Percentiles rank a stretch among this genome's conserved stretches.
Conservation (phyloP, 2,113 vertebrate genomes). For the Phylloscopus whistleri region DNA sequence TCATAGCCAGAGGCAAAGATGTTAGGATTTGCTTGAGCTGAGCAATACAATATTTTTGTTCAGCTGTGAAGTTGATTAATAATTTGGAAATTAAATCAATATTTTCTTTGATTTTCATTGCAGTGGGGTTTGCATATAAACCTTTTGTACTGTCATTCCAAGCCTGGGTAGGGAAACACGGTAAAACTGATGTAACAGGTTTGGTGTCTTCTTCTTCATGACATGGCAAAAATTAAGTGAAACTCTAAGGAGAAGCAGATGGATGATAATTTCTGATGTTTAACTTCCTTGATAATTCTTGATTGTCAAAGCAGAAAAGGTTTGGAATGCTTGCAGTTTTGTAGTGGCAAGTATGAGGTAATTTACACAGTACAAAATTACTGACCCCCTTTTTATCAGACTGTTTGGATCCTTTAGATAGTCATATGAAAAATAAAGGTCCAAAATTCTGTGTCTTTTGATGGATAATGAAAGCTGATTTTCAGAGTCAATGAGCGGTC, state of each 20-base stretch:
- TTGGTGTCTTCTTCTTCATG: not conserved
- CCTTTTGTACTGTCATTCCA: not conserved
- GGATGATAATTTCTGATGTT: not conserved
- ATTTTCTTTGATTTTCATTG: conserved; percentile 59
- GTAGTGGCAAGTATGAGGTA: not conserved
- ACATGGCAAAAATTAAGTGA: not conserved
- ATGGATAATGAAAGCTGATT: not conserved
- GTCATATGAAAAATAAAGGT: not conserved
- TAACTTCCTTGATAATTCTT: not conserved
- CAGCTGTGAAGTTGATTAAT: conserved; percentile 76
- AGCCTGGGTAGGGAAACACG: not conserved
- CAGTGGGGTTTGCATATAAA: not conserved
- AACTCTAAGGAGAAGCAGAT: not conserved
- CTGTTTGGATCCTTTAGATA: not conserved
- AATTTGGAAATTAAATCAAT: conserved; percentile 82
- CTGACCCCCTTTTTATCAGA: not conserved
- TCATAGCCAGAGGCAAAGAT: conserved; percentile 63
- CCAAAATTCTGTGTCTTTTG: not conserved
- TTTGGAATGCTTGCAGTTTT: not conserved
- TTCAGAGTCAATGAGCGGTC: not conserved
- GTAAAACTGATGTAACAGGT: not conserved
- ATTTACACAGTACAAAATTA: not conserved
- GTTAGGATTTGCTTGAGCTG: conserved; percentile 72
- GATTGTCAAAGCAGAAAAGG: not conserved
- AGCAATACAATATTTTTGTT: conserved; percentile 73